Evolutionary conservation across 2,797 vertebrate genomes (phyloP).

Genomic region (Chlorospingus flavigularis): DNA sequence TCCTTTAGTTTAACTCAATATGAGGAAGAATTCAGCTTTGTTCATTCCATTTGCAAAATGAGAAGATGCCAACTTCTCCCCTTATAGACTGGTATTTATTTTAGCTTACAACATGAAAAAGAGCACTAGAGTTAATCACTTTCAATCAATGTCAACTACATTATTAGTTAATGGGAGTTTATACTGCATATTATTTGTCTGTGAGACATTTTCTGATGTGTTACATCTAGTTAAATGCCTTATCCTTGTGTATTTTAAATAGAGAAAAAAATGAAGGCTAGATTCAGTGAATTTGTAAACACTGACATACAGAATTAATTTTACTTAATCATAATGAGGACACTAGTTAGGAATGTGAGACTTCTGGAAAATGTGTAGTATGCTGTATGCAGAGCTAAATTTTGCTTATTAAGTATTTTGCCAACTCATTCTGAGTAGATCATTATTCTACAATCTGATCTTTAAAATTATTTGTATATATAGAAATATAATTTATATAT

Average conservation of each 20-base stretch:
- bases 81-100: slow-evolving; percentile 75
- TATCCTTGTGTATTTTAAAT: slow-evolving; percentile 69
- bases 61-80: slow-evolving; percentile 70
- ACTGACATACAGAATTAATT: slow-evolving; percentile 34
- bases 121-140: slow-evolving; percentile 78
- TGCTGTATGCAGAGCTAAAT: not conserved
- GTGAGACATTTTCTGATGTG: slow-evolving; percentile 75
- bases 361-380: not conserved
- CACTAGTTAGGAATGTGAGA: not conserved
- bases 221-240: slow-evolving; percentile 78
- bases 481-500: not conserved
- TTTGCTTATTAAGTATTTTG: not conserved
- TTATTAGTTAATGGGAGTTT: slow-evolving; percentile 79
- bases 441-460: not conserved
- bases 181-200: slow-evolving; percentile 78
- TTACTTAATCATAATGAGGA: slow-evolving; percentile 34
- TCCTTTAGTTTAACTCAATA: slow-evolving; percentile 66
- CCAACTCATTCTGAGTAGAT: not conserved
- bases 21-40: slow-evolving; percentile 52
- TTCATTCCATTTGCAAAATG: slow-evolving; percentile 75
- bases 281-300: slow-evolving; percentile 59
- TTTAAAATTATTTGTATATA: not conserved
- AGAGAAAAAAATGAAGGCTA: slow-evolving; percentile 69
- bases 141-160: slow-evolving; percentile 80
- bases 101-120: slow-evolving; percentile 78